A percentile compares a stretch with the other conserved stretches of the same genome.
These are phyloP conservation scores for Psittacus erithacus DNA, from an alignment of 2,113 vertebrate species.

Conservation along the genomic window DNA sequence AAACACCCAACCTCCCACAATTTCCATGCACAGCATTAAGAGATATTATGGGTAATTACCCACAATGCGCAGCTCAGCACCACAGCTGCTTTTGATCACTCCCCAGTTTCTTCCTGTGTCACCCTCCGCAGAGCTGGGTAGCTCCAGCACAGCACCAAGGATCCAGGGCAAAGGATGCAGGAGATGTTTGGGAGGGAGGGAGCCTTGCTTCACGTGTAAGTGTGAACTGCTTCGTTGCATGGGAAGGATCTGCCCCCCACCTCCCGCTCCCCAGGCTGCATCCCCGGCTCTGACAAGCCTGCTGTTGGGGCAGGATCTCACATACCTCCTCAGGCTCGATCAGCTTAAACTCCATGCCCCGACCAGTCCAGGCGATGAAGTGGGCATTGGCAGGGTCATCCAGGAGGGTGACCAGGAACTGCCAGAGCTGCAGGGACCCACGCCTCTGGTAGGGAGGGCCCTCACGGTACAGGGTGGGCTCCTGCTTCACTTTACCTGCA, in stretches of 20 bases:
- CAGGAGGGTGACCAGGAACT: slow-evolving; percentile 94
- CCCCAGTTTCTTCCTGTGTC: slow-evolving; percentile 68
- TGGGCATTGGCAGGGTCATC: slow-evolving; percentile 94
- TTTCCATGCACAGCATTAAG: slow-evolving; percentile 68
- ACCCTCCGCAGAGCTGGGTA: neutral
- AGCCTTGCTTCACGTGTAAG: accelerated
- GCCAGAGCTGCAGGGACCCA: slow-evolving; percentile 96
- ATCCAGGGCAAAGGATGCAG: neutral
- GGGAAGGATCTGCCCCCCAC: neutral
- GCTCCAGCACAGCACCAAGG: neutral
- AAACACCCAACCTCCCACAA: slow-evolving; percentile 18
- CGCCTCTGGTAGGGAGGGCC: slow-evolving; percentile 93
- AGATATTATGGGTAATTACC: slow-evolving; percentile 75
- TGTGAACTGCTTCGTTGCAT: accelerated
- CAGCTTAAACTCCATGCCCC: slow-evolving; percentile 98
- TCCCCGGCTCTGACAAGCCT: neutral
- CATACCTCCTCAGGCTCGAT: slow-evolving; percentile 94
- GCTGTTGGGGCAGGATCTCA: neutral
- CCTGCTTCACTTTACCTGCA: slow-evolving; percentile 93
- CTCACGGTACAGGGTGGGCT: slow-evolving; percentile 88
- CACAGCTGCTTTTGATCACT: slow-evolving; percentile 79
- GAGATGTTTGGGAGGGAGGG: neutral
- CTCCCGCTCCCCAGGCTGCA: neutral
- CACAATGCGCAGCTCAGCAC: slow-evolving; percentile 65
- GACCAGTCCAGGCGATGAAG: slow-evolving; percentile 97